These are phyloP conservation scores for Hemaris fuciformis DNA, from an alignment of 2,888 invertebrate genomes.

Conservation along the genomic window DNA sequence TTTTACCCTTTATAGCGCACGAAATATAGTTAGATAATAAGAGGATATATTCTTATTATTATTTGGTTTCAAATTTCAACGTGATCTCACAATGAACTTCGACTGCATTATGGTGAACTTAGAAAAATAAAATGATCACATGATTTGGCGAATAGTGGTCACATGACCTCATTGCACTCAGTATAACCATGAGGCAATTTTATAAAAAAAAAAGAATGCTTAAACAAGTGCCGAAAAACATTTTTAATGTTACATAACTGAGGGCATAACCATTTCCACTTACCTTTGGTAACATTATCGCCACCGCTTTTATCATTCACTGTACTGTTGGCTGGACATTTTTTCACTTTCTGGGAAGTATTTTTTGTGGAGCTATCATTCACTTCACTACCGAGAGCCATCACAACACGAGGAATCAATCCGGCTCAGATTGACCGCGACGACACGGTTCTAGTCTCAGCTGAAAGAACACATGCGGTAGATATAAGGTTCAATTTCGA, in stretches of 20 bases:
- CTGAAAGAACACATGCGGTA: slow-evolving; percentile 80
- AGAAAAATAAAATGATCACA: slow-evolving; percentile 51
- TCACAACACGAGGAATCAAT: slow-evolving; percentile 81
- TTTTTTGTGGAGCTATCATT: slow-evolving; percentile 77
- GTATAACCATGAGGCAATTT: slow-evolving; percentile 36
- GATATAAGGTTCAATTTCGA: slow-evolving; percentile 75
- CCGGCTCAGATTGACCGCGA: slow-evolving; percentile 75
- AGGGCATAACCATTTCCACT: slow-evolving; percentile 68
- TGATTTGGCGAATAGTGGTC: slow-evolving; percentile 53
- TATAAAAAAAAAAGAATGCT: slow-evolving; percentile 2
- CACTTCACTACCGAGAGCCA: slow-evolving; percentile 82
- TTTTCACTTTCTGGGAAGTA: slow-evolving; percentile 76
- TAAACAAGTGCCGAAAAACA: slow-evolving; percentile 29
- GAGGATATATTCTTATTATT: neutral
- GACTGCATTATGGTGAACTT: slow-evolving; percentile 14
- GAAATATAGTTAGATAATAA: neutral
- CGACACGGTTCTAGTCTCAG: slow-evolving; percentile 76
- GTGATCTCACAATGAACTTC: neutral
- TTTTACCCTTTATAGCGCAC: too few relatives aligned
- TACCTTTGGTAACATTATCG: slow-evolving; percentile 75
- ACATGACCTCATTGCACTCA: slow-evolving; percentile 61
- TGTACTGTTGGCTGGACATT: slow-evolving; percentile 66
- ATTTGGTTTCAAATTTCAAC: neutral
- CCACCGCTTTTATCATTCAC: slow-evolving; percentile 67
- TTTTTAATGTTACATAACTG: slow-evolving; percentile 76